These are phyloP conservation scores for Nycticebus coucang DNA, from an alignment of 2,113 vertebrate genomes.

Conservation along the genomic window DNA sequence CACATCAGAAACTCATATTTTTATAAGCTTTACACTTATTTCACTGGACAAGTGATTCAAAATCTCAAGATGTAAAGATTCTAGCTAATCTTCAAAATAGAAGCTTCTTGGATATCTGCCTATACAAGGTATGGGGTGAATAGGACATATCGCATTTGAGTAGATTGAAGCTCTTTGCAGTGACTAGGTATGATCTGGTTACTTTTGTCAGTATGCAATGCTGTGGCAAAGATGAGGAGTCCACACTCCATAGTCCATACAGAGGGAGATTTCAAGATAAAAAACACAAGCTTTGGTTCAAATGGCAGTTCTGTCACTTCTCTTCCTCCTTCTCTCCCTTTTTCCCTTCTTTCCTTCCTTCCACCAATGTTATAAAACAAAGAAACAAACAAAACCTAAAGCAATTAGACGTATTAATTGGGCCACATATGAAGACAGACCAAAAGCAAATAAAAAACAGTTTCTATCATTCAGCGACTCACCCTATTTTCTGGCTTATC, in stretches of 20 bases:
- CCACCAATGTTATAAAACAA: neutral
- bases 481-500: neutral
- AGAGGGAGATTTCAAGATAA: neutral
- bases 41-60: neutral
- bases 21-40: neutral
- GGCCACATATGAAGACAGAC: neutral
- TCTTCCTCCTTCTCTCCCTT: neutral
- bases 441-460: neutral
- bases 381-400: neutral
- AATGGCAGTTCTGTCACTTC: neutral
- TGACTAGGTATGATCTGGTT: neutral
- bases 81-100: neutral
- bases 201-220: neutral
- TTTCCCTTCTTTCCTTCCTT: neutral
- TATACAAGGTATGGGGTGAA: neutral
- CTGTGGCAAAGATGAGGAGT: neutral
- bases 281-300: neutral
- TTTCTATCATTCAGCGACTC: neutral
- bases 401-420: neutral
- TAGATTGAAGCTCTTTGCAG: neutral
- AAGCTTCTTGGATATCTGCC: neutral
- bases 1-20: neutral
- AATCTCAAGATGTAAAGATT: neutral
- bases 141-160: neutral
- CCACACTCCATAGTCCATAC: neutral